Evolutionary conservation across 2,113 vertebrate genomes (phyloP).

Genomic region (Mungos mungo): DNA sequence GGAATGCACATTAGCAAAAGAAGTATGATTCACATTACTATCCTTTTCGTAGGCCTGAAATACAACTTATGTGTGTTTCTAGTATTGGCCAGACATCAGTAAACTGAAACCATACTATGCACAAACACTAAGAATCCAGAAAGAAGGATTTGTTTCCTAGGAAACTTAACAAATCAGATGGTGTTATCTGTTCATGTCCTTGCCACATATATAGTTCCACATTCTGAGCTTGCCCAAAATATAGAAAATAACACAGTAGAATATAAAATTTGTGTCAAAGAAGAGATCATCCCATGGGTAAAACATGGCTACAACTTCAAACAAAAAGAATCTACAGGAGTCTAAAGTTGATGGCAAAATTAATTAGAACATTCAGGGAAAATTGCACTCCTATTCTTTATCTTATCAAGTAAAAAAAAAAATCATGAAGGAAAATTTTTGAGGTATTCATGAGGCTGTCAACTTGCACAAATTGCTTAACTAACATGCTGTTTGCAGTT

Average conservation of each 20-base stretch:
- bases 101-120: background rate
- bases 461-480: slow-evolving; percentile 4
- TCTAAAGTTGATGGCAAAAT: background rate
- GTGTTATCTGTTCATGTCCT: background rate
- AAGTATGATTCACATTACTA: slow-evolving; percentile 42
- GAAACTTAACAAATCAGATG: background rate
- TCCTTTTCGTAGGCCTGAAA: slow-evolving; percentile 23
- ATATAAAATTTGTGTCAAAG: background rate
- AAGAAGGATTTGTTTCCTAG: slow-evolving; percentile 9
- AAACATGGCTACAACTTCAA: background rate
- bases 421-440: slow-evolving; percentile 1
- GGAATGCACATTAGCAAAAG: slow-evolving; percentile 50
- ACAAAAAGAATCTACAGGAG: background rate
- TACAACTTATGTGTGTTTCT: slow-evolving; percentile 27
- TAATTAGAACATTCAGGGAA: background rate
- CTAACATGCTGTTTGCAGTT: background rate
- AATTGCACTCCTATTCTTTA: background rate
- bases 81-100: slow-evolving; percentile 3
- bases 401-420: background rate
- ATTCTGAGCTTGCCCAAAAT: background rate
- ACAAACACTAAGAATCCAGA: background rate
- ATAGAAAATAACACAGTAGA: background rate
- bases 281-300: background rate
- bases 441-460: background rate
- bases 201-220: background rate